Evolutionary conservation across 2,888 invertebrate species (phyloP).

Genomic region (Bugula neritina): DNA sequence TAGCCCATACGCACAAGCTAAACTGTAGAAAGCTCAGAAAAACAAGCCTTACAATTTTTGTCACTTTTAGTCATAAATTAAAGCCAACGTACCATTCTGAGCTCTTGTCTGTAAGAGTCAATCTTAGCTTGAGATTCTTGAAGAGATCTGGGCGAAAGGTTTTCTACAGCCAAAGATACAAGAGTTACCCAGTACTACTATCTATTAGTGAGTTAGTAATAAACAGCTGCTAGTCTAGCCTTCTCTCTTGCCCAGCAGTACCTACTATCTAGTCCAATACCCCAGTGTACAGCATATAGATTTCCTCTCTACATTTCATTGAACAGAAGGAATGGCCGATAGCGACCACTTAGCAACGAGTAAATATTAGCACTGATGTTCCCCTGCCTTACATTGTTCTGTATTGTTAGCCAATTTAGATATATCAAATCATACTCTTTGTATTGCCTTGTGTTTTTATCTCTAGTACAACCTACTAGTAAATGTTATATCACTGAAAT

Average conservation of each 20-base stretch:
- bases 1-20: no score
- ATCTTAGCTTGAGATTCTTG: slow-evolving; percentile 19
- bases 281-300: neutral
- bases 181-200: no score
- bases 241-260: neutral
- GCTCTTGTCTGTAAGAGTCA: slow-evolving; percentile 14
- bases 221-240: neutral
- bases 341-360: slow-evolving; percentile 11
- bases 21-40: no score
- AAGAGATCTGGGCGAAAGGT: neutral
- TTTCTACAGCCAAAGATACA: no score
- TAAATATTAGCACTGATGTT: slow-evolving; percentile 13
- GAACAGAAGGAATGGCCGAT: neutral
- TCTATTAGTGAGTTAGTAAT: no score
- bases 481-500: no score
- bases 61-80: no score
- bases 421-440: no score
- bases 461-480: no score
- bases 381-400: neutral
- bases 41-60: no score
- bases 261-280: neutral
- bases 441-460: no score
- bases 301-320: neutral
- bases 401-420: neutral
- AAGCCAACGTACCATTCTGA: slow-evolving; percentile 5